phyloP scores from a whole-genome alignment of 2,888 invertebrate genomes.

The Cephonodes hylas region DNA sequence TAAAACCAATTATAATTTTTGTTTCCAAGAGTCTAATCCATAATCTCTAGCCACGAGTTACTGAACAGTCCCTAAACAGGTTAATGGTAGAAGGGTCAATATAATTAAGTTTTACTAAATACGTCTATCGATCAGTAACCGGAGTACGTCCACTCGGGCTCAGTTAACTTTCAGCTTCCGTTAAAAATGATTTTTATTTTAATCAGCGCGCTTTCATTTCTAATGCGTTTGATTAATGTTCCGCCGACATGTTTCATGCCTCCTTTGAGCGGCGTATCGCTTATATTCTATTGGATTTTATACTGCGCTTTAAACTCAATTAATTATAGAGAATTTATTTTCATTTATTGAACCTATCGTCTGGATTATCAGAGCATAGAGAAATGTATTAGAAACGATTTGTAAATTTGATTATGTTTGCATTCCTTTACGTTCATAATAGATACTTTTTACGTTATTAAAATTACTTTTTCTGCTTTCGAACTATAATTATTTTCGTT shows the following conservation, averaged over 20 bases:
- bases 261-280: not conserved
- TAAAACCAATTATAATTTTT: no score
- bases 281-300: not conserved
- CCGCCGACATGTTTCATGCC: not conserved
- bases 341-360: no score
- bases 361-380: no score
- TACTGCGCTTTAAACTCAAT: not conserved
- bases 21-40: no score
- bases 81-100: accelerated
- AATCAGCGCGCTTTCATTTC: not conserved
- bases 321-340: not conserved
- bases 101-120: not conserved
- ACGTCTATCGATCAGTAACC: not conserved
- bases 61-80: no score
- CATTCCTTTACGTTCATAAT: no score
- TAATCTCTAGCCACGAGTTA: no score
- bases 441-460: no score
- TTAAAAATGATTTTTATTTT: not conserved
- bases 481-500: no score
- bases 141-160: not conserved
- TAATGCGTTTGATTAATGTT: slow-evolving; percentile 2
- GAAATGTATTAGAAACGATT: no score
- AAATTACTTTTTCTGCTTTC: no score
- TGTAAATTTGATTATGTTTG: no score
- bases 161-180: not conserved